Conservation (phyloP, 2,797 vertebrate species). For the Apogon talboti region DNA sequence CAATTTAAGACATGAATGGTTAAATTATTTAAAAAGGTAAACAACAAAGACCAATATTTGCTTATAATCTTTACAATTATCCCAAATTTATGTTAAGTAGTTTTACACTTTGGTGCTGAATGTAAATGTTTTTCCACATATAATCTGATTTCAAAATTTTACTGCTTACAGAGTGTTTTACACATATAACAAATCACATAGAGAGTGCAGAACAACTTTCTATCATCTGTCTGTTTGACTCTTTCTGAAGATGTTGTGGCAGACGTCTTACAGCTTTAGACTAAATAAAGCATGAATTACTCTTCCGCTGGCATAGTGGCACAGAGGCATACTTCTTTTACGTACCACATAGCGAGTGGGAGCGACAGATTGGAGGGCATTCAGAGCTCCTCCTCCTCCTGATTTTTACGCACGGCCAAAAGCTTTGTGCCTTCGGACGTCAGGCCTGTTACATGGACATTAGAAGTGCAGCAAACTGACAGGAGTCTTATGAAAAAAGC, state of each 20-base stretch:
- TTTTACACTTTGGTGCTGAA: neutral
- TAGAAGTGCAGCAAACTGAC: slow-evolving; percentile 46
- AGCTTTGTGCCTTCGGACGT: slow-evolving; percentile 41
- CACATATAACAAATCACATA: too few species aligned
- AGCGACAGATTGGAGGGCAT: slow-evolving; percentile 36
- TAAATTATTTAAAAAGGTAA: neutral
- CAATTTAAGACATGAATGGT: neutral
- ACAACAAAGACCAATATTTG: too few species aligned
- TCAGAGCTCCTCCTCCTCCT: slow-evolving; percentile 71
- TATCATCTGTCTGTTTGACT: neutral
- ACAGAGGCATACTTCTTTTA: slow-evolving; percentile 18
- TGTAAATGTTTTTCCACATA: too few species aligned
- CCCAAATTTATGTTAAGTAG: neutral
- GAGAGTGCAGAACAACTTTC: too few species aligned
- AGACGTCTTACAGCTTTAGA: slow-evolving; percentile 22
- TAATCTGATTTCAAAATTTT: too few species aligned
- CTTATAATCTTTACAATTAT: too few species aligned
- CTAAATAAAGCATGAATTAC: slow-evolving; percentile 36
- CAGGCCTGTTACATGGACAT: slow-evolving; percentile 49
- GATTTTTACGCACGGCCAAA: slow-evolving; percentile 51
- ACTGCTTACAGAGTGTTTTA: too few species aligned
- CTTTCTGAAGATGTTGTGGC: neutral
- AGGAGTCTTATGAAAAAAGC: slow-evolving; percentile 41
- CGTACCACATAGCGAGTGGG: slow-evolving; percentile 5
- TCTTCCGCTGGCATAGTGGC: neutral